Conservation (phyloP, 2,797 vertebrate species). For the Rhynchotus rufescens region DNA sequence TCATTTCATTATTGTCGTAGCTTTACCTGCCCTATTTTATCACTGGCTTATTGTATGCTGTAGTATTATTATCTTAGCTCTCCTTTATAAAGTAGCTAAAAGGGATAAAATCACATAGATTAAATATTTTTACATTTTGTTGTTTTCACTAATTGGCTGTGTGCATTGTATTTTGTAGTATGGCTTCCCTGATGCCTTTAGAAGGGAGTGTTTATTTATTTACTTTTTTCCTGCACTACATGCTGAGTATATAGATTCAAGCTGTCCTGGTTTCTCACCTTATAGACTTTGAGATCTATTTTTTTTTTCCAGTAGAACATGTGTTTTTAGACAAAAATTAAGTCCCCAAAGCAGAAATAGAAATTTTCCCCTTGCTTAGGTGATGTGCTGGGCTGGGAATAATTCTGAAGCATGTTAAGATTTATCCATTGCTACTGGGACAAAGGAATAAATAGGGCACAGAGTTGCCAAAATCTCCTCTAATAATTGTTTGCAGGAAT, state of each 20-base stretch:
- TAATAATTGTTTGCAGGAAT: background rate
- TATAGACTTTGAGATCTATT: background rate
- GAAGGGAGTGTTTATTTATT: background rate
- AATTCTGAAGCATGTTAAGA: background rate
- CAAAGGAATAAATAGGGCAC: background rate
- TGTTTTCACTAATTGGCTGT: background rate
- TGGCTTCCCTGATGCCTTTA: background rate
- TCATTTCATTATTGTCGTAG: constrained; percentile 52
- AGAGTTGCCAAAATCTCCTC: background rate
- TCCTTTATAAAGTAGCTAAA: constrained; percentile 30
- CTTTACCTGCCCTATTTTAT: constrained; percentile 50
- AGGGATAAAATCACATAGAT: constrained; percentile 2
- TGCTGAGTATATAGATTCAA: background rate
- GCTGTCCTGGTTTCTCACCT: background rate
- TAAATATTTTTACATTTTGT: constrained; percentile 4
- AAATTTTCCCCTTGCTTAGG: background rate
- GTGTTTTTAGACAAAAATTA: background rate
- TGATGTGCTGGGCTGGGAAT: background rate
- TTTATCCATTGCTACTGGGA: background rate
- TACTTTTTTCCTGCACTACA: background rate
- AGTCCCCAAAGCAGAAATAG: background rate
- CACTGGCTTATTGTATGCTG: constrained; percentile 26
- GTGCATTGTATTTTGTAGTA: background rate
- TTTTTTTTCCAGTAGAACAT: background rate
- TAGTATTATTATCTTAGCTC: constrained; percentile 19